Conservation (phyloP, 1,140 invertebrate genomes). For the Aphaenogaster ashmeadi region DNA sequence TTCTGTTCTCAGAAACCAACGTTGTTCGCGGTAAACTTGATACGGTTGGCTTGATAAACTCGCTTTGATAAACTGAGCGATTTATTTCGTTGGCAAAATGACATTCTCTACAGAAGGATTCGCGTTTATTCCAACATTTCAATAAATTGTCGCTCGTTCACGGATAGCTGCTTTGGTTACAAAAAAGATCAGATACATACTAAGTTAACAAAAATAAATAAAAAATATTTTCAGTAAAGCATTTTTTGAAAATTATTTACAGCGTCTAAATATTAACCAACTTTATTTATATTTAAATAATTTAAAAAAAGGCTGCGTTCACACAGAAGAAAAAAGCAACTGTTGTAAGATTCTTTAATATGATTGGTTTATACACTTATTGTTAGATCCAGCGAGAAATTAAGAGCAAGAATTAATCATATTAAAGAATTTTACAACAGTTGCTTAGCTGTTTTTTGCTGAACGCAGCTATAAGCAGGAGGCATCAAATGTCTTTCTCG, state of each 20-base stretch:
- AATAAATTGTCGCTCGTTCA: background rate
- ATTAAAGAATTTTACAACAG: too few relatives aligned
- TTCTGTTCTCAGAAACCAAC: slow-evolving; percentile 17
- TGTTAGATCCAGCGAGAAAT: too few relatives aligned
- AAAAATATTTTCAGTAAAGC: background rate
- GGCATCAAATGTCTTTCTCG: background rate
- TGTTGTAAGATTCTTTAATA: too few relatives aligned
- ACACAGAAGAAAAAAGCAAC: too few relatives aligned
- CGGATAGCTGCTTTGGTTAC: too few relatives aligned
- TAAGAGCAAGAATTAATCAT: too few relatives aligned
- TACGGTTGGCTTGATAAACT: slow-evolving; percentile 2
- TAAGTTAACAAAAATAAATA: background rate
- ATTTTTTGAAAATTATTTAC: slow-evolving; percentile 12
- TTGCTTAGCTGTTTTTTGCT: too few relatives aligned
- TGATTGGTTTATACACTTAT: too few relatives aligned
- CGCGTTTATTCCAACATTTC: slow-evolving; percentile 2
- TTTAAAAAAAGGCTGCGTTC: too few relatives aligned
- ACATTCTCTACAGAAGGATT: background rate
- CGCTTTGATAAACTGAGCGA: background rate
- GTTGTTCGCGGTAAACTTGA: slow-evolving; percentile 3
- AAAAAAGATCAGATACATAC: background rate
- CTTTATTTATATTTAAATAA: background rate
- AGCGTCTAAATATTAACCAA: background rate
- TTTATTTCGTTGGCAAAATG: background rate
- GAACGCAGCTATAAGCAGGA: too few relatives aligned